Percentiles rank a stretch among this genome's conserved stretches.
These are phyloP conservation scores for Sericinus montela DNA, from an alignment of 2,888 invertebrate genomes.

Conservation along the genomic window DNA sequence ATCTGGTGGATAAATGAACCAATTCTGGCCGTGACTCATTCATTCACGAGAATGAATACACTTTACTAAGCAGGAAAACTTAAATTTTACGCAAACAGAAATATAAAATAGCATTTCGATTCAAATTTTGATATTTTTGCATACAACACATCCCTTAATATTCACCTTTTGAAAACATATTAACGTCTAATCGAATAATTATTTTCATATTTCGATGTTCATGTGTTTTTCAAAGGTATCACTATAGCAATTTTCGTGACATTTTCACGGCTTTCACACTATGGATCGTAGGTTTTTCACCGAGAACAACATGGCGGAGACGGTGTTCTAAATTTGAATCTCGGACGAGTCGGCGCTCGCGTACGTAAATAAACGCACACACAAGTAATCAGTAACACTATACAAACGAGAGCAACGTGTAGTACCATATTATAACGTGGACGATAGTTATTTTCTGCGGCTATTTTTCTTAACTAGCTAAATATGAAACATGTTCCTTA, in stretches of 20 bases:
- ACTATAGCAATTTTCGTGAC: conserved; percentile 39
- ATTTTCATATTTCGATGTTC: too few relatives aligned
- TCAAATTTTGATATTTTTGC: too few relatives aligned
- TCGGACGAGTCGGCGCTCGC: conserved; percentile 79
- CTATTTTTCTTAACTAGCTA: conserved; percentile 22
- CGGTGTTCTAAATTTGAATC: conserved; percentile 78
- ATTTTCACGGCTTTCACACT: conserved; percentile 54
- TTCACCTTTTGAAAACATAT: too few relatives aligned
- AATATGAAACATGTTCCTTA: conserved; percentile 23
- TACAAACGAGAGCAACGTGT: conserved; percentile 60
- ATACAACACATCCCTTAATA: too few relatives aligned
- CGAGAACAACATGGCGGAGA: conserved; percentile 77
- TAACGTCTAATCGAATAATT: too few relatives aligned
- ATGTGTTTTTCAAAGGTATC: conserved; percentile 4
- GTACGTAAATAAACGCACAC: conserved; percentile 80
- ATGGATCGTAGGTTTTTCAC: conserved; percentile 75
- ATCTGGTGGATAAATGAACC: conserved; percentile 56
- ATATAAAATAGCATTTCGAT: too few relatives aligned
- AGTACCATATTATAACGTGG: conserved; percentile 40
- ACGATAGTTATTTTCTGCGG: conserved; percentile 29
- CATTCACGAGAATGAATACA: conserved; percentile 68
- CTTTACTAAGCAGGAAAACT: conserved; percentile 50
- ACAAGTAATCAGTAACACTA: conserved; percentile 75
- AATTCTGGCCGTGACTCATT: conserved; percentile 66
- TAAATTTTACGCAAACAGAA: conserved; percentile 49